phyloP scores from a whole-genome alignment of 2,113 vertebrate species.

The Oceanites oceanicus region DNA sequence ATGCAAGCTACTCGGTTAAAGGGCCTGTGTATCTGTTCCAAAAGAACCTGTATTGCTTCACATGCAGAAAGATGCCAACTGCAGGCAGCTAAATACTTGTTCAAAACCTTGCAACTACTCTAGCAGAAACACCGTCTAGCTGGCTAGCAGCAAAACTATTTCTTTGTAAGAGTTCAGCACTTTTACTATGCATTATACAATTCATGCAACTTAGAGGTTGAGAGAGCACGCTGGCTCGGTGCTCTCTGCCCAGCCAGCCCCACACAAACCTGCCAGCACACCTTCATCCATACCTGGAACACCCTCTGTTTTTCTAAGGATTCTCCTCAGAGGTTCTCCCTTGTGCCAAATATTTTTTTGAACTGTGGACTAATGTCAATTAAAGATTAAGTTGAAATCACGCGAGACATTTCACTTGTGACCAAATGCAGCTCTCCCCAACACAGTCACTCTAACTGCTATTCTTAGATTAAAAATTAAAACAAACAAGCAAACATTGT shows the following conservation, averaged over 20 bases:
- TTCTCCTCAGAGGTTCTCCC: slow-evolving; percentile 60
- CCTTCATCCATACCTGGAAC: slow-evolving; percentile 29
- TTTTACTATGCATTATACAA: not conserved
- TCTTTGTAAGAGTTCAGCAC: slow-evolving; percentile 30
- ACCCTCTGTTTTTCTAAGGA: slow-evolving; percentile 50
- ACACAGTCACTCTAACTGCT: not conserved
- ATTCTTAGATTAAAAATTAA: not conserved
- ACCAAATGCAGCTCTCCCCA: slow-evolving; percentile 37
- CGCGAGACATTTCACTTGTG: not conserved
- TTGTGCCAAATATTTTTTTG: slow-evolving; percentile 64
- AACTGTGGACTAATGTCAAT: slow-evolving; percentile 56
- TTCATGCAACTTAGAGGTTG: slow-evolving; percentile 21
- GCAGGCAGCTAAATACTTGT: slow-evolving; percentile 9
- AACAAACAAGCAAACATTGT: not conserved
- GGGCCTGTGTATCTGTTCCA: not conserved
- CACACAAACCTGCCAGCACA: slow-evolving; percentile 8
- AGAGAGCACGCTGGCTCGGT: not conserved
- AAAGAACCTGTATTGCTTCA: not conserved
- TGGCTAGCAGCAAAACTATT: not conserved
- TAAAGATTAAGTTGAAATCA: slow-evolving; percentile 46
- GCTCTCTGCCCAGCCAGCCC: slow-evolving; percentile 12
- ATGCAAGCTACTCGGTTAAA: not conserved
- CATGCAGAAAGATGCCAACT: slow-evolving; percentile 36
- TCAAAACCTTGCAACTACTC: not conserved
- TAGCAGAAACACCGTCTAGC: not conserved